A percentile compares a stretch with the other conserved stretches of the same genome.
phyloP scores from a whole-genome alignment of 2,113 vertebrate species.

The Tragelaphus buxtoni region DNA sequence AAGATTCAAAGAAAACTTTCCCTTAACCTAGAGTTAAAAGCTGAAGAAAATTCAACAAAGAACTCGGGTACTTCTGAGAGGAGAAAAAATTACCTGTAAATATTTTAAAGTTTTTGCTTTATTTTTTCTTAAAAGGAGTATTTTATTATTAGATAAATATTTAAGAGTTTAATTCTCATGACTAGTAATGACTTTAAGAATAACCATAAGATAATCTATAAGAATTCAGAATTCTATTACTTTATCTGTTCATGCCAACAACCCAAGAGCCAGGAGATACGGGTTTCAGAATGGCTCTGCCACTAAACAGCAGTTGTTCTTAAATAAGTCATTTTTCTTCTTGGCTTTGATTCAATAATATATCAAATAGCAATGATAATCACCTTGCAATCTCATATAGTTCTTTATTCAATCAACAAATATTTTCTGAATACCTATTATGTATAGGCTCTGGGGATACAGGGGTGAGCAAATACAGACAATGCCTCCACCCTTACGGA shows the following conservation, averaged over 20 bases:
- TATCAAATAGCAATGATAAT: neutral
- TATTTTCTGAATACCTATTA: neutral
- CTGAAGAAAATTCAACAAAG: neutral
- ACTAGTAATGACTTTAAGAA: neutral
- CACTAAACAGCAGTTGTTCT: conserved; percentile 8
- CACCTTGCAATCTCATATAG: neutral
- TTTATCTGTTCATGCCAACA: neutral
- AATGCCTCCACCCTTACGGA: neutral
- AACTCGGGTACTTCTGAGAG: neutral
- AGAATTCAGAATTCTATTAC: conserved; percentile 19
- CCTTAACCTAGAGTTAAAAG: neutral
- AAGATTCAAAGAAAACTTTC: neutral
- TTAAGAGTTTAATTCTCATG: neutral
- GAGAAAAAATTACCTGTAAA: neutral
- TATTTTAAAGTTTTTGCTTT: neutral
- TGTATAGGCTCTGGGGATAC: neutral
- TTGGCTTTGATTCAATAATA: neutral
- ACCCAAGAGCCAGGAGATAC: neutral
- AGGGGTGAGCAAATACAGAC: neutral
- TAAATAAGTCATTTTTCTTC: neutral
- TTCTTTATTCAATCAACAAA: neutral
- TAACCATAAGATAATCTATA: neutral
- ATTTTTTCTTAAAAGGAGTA: neutral
- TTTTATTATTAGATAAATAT: neutral
- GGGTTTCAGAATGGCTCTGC: neutral